Evolutionary conservation across 35 echinoderm and acorn worm genomes (phyloP).

Genomic region (Lytechinus variegatus): DNA sequence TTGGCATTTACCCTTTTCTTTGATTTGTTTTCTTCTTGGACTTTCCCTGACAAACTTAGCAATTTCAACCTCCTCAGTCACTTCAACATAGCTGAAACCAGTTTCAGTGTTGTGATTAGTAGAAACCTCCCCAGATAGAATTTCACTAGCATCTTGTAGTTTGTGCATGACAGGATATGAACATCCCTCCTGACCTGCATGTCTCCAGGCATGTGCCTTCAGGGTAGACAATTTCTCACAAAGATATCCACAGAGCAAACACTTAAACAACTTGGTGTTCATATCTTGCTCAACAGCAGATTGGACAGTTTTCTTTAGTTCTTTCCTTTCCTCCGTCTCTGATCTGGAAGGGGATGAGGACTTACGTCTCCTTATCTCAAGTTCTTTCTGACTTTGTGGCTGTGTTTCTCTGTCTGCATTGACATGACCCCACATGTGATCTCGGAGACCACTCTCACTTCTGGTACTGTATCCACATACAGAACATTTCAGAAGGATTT

Average conservation of each 20-base stretch:
- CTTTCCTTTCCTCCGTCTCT: neutral
- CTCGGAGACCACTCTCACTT: slow-evolving; percentile 62
- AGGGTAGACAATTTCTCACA: slow-evolving; percentile 94
- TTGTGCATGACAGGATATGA: slow-evolving; percentile 88
- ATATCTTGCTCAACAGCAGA: slow-evolving; percentile 14
- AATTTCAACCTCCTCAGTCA: neutral
- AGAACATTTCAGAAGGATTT: slow-evolving; percentile 89
- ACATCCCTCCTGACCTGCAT: slow-evolving; percentile 90
- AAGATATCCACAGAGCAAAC: slow-evolving; percentile 83
- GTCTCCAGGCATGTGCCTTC: slow-evolving; percentile 96
- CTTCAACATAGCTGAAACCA: neutral
- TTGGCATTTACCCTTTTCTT: slow-evolving; percentile 14
- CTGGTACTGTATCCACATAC: slow-evolving; percentile 86
- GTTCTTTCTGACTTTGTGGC: neutral
- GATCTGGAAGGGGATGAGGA: neutral
- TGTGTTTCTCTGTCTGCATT: slow-evolving; percentile 23
- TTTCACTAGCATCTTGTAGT: slow-evolving; percentile 50
- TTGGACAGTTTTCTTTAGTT: neutral
- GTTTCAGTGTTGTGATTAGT: neutral
- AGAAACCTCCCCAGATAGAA: neutral
- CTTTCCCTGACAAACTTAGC: neutral
- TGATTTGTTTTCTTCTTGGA: neutral
- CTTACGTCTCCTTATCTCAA: neutral
- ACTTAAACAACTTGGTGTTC: slow-evolving; percentile 77
- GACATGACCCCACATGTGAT: slow-evolving; percentile 94